Percentiles rank a stretch among this genome's conserved stretches.
phyloP scores from a whole-genome alignment of 2,888 invertebrate species.

The Spilosoma lubricipeda region DNA sequence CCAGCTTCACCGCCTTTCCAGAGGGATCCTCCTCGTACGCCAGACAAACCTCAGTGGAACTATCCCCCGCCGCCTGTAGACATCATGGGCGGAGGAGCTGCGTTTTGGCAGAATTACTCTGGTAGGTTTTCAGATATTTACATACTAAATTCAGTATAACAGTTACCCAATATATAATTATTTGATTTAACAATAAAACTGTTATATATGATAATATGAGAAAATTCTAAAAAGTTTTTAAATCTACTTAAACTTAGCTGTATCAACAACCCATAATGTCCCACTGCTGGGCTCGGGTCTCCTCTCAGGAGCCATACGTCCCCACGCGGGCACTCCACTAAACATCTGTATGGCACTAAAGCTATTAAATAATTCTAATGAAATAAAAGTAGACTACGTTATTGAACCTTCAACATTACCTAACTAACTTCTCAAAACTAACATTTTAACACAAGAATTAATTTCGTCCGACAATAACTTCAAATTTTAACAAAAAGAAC shows the following conservation, averaged over 20 bases:
- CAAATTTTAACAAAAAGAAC: no score
- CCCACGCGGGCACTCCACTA: no score
- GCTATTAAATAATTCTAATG: slow-evolving; percentile 24
- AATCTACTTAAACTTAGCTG: not conserved
- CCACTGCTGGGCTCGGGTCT: no score
- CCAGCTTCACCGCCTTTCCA: slow-evolving; percentile 80
- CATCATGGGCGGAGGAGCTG: slow-evolving; percentile 94
- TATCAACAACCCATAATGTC: no score
- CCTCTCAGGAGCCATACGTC: no score
- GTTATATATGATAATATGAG: no score
- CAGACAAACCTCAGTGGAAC: slow-evolving; percentile 85
- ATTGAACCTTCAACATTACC: slow-evolving; percentile 61
- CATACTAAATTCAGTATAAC: not conserved
- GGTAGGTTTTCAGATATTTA: slow-evolving; percentile 84
- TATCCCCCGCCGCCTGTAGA: slow-evolving; percentile 87
- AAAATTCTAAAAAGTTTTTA: not conserved
- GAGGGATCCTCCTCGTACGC: slow-evolving; percentile 79
- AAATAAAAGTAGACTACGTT: slow-evolving; percentile 59
- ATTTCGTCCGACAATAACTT: no score
- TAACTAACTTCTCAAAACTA: slow-evolving; percentile 47
- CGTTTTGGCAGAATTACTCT: slow-evolving; percentile 97
- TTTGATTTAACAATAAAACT: no score
- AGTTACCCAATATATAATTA: no score
- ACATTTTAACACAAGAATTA: slow-evolving; percentile 2
- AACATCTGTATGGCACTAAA: not conserved